A percentile compares a stretch with the other conserved stretches of the same genome.
These are phyloP conservation scores for Plectrocnemia conspersa DNA, from an alignment of 1,140 invertebrate genomes.

Conservation along the genomic window DNA sequence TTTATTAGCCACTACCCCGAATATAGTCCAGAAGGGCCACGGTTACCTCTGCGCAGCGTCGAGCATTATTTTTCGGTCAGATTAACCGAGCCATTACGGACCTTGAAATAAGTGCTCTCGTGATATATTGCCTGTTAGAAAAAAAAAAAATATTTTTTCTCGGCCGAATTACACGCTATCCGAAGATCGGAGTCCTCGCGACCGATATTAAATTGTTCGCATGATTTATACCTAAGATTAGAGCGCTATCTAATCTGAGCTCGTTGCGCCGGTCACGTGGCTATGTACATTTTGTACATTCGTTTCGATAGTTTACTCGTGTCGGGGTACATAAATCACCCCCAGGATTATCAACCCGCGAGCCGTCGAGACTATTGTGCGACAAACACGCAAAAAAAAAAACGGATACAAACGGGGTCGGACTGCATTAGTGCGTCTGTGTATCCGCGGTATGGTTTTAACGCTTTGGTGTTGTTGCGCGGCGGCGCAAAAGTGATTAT, in stretches of 20 bases:
- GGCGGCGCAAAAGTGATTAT: too few relatives aligned
- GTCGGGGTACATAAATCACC: neutral
- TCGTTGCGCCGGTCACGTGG: slow-evolving; percentile 9
- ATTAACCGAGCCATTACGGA: neutral
- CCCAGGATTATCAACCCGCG: neutral
- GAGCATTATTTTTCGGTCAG: too few relatives aligned
- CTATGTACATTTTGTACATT: neutral
- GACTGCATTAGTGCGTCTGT: too few relatives aligned
- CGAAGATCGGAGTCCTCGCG: slow-evolving; percentile 3
- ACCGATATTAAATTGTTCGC: too few relatives aligned
- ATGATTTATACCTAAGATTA: neutral
- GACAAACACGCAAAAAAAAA: neutral
- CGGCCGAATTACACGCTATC: neutral
- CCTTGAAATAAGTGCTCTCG: neutral
- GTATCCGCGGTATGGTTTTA: too few relatives aligned
- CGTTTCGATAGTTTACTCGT: slow-evolving; percentile 10
- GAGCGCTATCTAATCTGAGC: neutral
- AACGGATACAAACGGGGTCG: slow-evolving; percentile 6
- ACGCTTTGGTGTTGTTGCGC: too few relatives aligned
- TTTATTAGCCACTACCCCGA: too few relatives aligned
- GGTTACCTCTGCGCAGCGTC: too few relatives aligned
- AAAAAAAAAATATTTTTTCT: slow-evolving; percentile 1
- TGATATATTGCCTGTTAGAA: too few relatives aligned
- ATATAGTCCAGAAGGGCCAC: too few relatives aligned
- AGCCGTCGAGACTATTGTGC: slow-evolving; percentile 4